phyloP scores from a whole-genome alignment of 2,113 vertebrate genomes.

The Scalopus aquaticus region DNA sequence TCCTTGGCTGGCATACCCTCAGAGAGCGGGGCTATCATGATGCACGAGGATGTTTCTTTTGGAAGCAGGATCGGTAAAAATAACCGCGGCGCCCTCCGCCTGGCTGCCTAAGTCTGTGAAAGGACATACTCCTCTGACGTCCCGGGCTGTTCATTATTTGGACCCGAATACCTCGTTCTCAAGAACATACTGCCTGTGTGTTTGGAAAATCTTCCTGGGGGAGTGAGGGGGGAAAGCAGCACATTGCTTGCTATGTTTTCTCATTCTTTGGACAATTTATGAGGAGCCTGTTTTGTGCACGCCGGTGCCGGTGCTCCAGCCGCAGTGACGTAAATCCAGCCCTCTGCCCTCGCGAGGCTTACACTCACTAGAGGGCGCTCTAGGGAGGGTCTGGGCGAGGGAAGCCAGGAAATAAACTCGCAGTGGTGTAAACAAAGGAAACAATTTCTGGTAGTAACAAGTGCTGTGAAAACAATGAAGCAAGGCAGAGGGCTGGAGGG shows the following conservation, averaged over 20 bases:
- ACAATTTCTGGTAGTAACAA: not conserved
- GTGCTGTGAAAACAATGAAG: not conserved
- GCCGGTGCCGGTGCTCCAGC: not conserved
- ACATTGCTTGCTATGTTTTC: no score
- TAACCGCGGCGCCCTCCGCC: not conserved
- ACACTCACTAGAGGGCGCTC: not conserved
- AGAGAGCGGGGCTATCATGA: not conserved
- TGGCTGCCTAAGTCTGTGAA: not conserved
- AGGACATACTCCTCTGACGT: not conserved
- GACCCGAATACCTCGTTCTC: not conserved
- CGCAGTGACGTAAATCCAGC: not conserved
- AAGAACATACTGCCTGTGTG: not conserved
- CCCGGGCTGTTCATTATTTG: not conserved
- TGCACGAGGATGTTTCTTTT: not conserved
- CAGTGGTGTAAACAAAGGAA: slow-evolving; percentile 45
- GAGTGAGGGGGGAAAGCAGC: no score
- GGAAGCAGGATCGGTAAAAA: not conserved
- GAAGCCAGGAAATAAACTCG: slow-evolving; percentile 40
- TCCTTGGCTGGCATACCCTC: not conserved
- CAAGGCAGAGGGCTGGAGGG: not conserved
- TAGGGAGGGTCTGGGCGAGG: not conserved
- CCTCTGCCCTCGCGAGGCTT: slow-evolving; percentile 16
- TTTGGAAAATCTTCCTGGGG: slow-evolving; percentile 11
- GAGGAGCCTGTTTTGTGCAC: not conserved
- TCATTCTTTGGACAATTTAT: not conserved